Evolutionary conservation across 1,140 invertebrate species (phyloP).

Genomic region (Achroia grisella): DNA sequence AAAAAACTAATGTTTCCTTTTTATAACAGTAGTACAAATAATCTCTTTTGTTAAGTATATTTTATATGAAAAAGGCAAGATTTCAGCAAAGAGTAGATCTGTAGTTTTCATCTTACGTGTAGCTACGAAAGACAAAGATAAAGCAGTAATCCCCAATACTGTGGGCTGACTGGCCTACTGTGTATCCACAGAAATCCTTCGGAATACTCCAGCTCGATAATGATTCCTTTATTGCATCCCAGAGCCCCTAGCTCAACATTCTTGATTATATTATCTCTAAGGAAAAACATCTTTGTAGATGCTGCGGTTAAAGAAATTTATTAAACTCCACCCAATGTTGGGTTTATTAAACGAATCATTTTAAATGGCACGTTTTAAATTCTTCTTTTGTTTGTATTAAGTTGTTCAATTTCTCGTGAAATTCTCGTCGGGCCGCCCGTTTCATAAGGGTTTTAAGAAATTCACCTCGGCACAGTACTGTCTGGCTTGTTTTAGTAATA

Average conservation of each 20-base stretch:
- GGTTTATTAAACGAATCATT: constrained; percentile 13
- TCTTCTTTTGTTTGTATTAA: constrained; percentile 10
- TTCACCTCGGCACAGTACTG: background rate
- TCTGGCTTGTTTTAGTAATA: too few relatives aligned
- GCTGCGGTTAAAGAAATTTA: constrained; percentile 9
- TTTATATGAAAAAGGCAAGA: too few relatives aligned
- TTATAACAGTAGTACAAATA: too few relatives aligned
- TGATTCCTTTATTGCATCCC: constrained; percentile 26
- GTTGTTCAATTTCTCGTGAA: constrained; percentile 7
- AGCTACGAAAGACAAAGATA: constrained; percentile 1
- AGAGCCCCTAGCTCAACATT: constrained; percentile 14
- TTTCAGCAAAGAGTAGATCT: too few relatives aligned
- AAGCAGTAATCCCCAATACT: constrained; percentile 18
- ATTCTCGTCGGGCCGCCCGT: background rate
- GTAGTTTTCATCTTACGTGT: background rate
- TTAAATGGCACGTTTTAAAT: constrained; percentile 8
- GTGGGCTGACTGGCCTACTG: constrained; percentile 12
- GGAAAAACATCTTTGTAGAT: constrained; percentile 1
- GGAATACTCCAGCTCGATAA: constrained; percentile 21
- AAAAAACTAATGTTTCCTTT: too few relatives aligned
- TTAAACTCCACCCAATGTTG: constrained; percentile 1
- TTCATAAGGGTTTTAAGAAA: background rate
- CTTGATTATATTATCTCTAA: constrained; percentile 23
- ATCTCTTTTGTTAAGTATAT: too few relatives aligned
- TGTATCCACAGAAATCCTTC: constrained; percentile 16